Conservation (phyloP, 2,797 vertebrate genomes). For the Alcedo quadribrachys region DNA sequence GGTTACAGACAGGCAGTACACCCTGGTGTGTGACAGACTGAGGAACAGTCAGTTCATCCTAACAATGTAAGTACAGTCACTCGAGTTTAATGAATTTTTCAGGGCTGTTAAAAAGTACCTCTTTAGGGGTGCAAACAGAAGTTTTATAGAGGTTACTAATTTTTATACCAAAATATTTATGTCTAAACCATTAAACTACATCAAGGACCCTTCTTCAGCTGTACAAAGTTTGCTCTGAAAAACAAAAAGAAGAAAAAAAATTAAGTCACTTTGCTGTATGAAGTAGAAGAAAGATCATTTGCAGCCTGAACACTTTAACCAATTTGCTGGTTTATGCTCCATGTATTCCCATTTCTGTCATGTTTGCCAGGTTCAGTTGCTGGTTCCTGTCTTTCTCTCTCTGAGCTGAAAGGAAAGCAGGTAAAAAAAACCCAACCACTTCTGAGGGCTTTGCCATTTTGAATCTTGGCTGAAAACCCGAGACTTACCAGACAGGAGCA, state of each 20-base stretch:
- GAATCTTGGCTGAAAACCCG: neutral
- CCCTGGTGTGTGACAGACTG: neutral
- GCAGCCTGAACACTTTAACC: neutral
- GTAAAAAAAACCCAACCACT: neutral
- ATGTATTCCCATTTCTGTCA: neutral
- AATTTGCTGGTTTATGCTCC: neutral
- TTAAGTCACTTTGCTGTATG: constrained; percentile 9
- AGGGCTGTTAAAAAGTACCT: neutral
- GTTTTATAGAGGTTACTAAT: neutral
- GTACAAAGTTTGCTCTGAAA: constrained; percentile 51
- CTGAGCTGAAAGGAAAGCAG: neutral
- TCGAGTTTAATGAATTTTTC: neutral
- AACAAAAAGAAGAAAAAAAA: neutral
- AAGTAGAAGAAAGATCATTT: neutral
- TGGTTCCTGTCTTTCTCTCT: neutral
- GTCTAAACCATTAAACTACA: neutral
- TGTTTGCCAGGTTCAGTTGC: neutral
- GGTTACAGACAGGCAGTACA: neutral
- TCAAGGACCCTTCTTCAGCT: constrained; percentile 14
- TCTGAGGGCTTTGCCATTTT: neutral
- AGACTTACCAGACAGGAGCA: neutral
- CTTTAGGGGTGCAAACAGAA: neutral
- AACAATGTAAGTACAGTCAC: neutral
- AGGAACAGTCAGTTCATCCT: neutral
- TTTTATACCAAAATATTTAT: neutral